Percentiles rank a stretch among this genome's conserved stretches.
Conservation (phyloP, 2,888 invertebrate genomes). For the Aphrophora alni region DNA sequence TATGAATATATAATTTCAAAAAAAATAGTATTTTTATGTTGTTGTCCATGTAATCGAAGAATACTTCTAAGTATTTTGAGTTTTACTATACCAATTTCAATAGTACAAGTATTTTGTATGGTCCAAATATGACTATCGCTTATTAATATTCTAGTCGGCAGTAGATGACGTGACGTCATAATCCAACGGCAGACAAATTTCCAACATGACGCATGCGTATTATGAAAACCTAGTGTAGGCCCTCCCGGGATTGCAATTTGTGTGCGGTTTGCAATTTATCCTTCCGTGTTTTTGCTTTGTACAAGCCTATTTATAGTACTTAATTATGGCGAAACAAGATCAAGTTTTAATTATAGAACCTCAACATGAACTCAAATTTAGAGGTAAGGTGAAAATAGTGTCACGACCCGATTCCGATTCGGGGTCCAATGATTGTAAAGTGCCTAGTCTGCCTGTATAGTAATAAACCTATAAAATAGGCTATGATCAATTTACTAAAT, state of each 20-base stretch:
- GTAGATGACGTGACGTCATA: conserved; percentile 35
- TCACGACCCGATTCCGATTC: neutral
- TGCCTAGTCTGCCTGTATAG: neutral
- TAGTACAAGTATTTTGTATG: no score
- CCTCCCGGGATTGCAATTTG: conserved; percentile 50
- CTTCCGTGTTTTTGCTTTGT: conserved; percentile 43
- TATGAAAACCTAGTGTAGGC: conserved; percentile 47
- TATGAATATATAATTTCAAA: no score
- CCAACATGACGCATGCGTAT: conserved; percentile 52
- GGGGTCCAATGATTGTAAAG: conserved; percentile 20
- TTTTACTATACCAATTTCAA: no score
- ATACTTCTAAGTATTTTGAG: no score
- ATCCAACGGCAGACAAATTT: conserved; percentile 48
- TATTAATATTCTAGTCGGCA: neutral
- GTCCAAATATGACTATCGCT: no score
- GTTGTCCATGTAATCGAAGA: no score
- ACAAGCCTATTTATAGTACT: conserved; percentile 40
- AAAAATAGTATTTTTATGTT: no score
- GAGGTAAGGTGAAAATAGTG: conserved; percentile 69
- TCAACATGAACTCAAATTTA: conserved; percentile 86
- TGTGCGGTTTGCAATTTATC: conserved; percentile 44
- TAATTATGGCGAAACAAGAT: conserved; percentile 70
- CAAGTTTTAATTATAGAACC: conserved; percentile 88
- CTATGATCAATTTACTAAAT: neutral
- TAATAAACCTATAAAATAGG: neutral